phyloP scores from a whole-genome alignment of 2,113 vertebrate species.

The Toxotes jaculatrix region DNA sequence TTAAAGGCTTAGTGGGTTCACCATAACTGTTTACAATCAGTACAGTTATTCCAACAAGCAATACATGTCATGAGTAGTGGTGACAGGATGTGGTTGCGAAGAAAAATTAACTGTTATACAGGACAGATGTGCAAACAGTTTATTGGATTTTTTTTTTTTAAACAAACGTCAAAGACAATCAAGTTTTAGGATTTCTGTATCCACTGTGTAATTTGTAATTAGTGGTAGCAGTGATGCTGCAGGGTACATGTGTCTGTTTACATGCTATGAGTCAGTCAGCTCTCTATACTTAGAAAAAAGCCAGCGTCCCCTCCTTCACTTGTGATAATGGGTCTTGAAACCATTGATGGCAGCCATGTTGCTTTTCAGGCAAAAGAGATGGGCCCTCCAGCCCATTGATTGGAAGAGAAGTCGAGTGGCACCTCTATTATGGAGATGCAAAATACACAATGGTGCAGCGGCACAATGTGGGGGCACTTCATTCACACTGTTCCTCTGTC shows the following conservation, averaged over 20 bases:
- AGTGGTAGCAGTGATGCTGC: background rate
- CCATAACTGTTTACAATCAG: background rate
- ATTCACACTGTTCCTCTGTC: conserved; percentile 86
- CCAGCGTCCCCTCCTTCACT: conserved; percentile 38
- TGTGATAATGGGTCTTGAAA: conserved; percentile 90
- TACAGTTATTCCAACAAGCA: background rate
- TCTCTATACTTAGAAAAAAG: background rate
- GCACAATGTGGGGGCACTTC: conserved; percentile 94
- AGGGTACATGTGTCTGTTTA: conserved; percentile 5
- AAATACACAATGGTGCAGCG: conserved; percentile 67
- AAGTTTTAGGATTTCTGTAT: background rate
- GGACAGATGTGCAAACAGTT: background rate
- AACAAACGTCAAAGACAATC: background rate
- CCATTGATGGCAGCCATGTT: conserved; percentile 90
- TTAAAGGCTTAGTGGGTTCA: background rate
- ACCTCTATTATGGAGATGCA: conserved; percentile 94
- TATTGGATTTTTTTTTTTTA: background rate
- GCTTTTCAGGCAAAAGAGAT: conserved; percentile 84
- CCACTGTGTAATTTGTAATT: background rate
- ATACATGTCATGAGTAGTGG: background rate
- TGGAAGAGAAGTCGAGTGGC: conserved; percentile 91
- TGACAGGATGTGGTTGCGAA: background rate
- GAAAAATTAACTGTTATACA: background rate
- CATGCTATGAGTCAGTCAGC: conserved; percentile 29
- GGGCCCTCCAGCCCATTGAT: conserved; percentile 89